A percentile compares a stretch with the other conserved stretches of the same genome.
Evolutionary conservation across 1,140 invertebrate species (phyloP).

Genomic region (Macrobrachium rosenbergii): DNA sequence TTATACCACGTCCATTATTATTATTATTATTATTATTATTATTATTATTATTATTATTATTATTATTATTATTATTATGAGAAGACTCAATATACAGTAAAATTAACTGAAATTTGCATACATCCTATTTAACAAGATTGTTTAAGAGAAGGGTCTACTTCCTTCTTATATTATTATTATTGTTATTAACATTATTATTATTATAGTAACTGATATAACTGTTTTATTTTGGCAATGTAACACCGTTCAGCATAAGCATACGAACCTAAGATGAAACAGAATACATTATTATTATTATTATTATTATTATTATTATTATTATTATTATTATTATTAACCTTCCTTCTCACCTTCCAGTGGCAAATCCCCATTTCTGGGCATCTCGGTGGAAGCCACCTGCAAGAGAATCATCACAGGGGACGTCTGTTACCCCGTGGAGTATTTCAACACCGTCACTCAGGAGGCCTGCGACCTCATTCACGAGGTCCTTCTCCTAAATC

Average conservation of each 20-base stretch:
- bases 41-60: background rate
- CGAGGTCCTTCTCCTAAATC: constrained; percentile 36
- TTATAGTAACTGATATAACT: too few relatives aligned
- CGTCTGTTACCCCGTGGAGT: constrained; percentile 86
- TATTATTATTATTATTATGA: constrained; percentile 2
- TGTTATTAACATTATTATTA: too few relatives aligned
- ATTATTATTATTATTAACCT: constrained; percentile 17
- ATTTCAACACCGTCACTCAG: constrained; percentile 80
- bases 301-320: background rate
- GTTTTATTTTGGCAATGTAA: too few relatives aligned
- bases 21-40: background rate
- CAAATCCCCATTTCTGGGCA: constrained; percentile 85
- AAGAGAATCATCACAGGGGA: constrained; percentile 86
- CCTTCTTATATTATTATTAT: background rate
- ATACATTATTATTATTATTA: too few relatives aligned
- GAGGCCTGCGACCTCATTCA: constrained; percentile 79
- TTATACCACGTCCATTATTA: too few relatives aligned
- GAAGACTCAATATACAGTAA: too few relatives aligned
- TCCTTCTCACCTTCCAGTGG: constrained; percentile 72
- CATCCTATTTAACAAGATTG: too few relatives aligned
- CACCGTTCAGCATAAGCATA: too few relatives aligned
- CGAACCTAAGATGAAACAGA: too few relatives aligned
- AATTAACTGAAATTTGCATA: too few relatives aligned
- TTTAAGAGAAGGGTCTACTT: too few relatives aligned
- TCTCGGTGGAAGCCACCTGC: constrained; percentile 86